A percentile compares a stretch with the other conserved stretches of the same genome.
Conservation (phyloP, 2,113 vertebrate genomes). For the Galeopterus variegatus region DNA sequence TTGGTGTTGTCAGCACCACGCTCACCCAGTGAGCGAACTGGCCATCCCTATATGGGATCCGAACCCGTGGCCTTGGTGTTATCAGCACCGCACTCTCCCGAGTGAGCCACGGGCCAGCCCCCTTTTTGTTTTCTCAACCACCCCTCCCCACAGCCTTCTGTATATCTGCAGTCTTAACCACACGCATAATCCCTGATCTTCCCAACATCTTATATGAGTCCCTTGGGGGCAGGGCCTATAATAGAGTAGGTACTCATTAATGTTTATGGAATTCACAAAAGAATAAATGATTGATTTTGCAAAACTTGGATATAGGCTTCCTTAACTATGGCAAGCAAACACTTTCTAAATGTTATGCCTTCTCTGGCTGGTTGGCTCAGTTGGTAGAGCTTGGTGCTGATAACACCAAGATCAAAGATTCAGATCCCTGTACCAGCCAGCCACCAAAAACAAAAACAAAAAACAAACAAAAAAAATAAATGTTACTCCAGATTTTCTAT, state of each 20-base stretch:
- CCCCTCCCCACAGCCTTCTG: neutral
- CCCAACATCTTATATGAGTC: neutral
- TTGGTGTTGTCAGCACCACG: too few species aligned
- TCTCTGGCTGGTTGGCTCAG: too few species aligned
- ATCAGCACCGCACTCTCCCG: too few species aligned
- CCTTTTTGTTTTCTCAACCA: neutral
- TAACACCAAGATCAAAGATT: too few species aligned
- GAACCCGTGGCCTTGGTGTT: too few species aligned
- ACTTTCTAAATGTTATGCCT: neutral
- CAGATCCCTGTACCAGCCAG: too few species aligned
- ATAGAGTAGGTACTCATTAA: neutral
- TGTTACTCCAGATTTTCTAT: neutral
- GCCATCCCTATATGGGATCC: too few species aligned
- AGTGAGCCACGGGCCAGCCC: too few species aligned
- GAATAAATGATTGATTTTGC: neutral
- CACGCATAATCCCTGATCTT: neutral
- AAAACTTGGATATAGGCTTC: neutral
- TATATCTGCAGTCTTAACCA: neutral
- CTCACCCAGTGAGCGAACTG: too few species aligned
- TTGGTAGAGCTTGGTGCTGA: too few species aligned
- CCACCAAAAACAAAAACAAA: too few species aligned
- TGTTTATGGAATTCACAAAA: neutral
- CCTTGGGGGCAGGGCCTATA: neutral
- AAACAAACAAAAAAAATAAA: too few species aligned
- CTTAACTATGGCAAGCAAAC: neutral